Base-by-base conservation (phyloP, 2,113 vertebrate species). In the Aythya baeri region DNA sequence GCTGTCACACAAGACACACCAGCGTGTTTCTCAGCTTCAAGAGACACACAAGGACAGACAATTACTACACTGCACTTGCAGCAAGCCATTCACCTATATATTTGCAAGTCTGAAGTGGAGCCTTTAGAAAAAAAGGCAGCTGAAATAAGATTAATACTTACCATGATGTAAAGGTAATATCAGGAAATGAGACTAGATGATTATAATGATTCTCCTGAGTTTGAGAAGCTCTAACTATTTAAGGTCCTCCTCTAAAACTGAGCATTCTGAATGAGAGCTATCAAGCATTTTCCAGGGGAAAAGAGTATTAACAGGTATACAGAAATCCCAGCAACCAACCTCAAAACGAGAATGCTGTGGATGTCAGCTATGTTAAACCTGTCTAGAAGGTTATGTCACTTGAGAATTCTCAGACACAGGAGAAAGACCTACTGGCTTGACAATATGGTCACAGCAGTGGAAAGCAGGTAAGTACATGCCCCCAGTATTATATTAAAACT, bases 1-100 rank as follows among this genome's bases (percentile, higher is more conserved):
- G 90, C 98, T 11, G 98, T 98, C 41, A 98, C 97, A 8, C 98
- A 99, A 86, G 98, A 97, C 77, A 98, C 59, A 23, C 98, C 98
- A 57, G 98, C 98, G 91, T 99, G 98, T n/a, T 98, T 98, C 91
- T 98, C 98, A 81, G 98, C 98, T 99, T 94, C 75, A 94, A 95
- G 90, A 97, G 17, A 95, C 72, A 90, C 38, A 68, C 62, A 95
- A 13, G 68, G 70, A 77, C 43, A 91, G 58, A 92, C 9, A 74
- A 25, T 96, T 91, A 96, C 23, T 86, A 80, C 25, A 14, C 3
- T 54, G 83, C 44, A 55, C 18, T 67, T 67, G 80, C 88, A 88
- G 41, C n/a, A 57, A 84, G 23, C 29, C 26, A 3, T 57, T 59
- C 57, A 70, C 32, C 32, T 43, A 34, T 1, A 44, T 9, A 38